Base-by-base conservation (phyloP, 2,797 vertebrate species). In the Bryconaethiops microstoma region DNA sequence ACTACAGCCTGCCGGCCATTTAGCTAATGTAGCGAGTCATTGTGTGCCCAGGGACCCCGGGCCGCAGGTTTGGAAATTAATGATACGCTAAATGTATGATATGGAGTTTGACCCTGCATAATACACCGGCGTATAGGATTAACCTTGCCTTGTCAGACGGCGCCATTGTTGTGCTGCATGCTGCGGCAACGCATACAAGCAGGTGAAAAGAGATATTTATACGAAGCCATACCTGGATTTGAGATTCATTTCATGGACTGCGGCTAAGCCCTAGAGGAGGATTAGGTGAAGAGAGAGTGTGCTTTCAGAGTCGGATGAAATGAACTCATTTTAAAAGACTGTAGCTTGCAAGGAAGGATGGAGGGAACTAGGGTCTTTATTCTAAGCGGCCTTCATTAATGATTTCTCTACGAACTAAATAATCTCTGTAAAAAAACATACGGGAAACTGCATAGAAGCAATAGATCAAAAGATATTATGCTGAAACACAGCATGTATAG, bases 21-120 rank as follows among this genome's bases (percentile, higher is more conserved):
- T 95, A 96, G 95, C 95, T 97, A 99, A 98, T 97, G 97, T 96
- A 97, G 95, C 96, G 95, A 96, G 96, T 97, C 96, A 96, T 95
- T 95, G 88, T 88, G 91, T 87, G 93, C 88, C 88, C 91, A 90
- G 95, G 95, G 95, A 96, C 93, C 92, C 88, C 88, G 86, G 92
- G 93, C 93, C 93, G 92, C 94, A 95, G 93, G 92, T 93, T 87
- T 95, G 94, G 93, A 96, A 94, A 96, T 96, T 96, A 96, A 95
- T 94, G 94, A 94, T 92, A 94, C 91, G 92, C 92, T 94, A 93
- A 93, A 94, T 93, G 91, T 87, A 87, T 91, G 92, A 94, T 91
- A 92, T 82, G 91, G 93, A 92, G 94, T 95, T 95, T 92, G 92
- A 94, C 93, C 90, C 91, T 88, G 83, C 88, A 93, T 95, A 94